Conservation (phyloP, 2,113 vertebrate species). For the Dendropsophus ebraccatus region DNA sequence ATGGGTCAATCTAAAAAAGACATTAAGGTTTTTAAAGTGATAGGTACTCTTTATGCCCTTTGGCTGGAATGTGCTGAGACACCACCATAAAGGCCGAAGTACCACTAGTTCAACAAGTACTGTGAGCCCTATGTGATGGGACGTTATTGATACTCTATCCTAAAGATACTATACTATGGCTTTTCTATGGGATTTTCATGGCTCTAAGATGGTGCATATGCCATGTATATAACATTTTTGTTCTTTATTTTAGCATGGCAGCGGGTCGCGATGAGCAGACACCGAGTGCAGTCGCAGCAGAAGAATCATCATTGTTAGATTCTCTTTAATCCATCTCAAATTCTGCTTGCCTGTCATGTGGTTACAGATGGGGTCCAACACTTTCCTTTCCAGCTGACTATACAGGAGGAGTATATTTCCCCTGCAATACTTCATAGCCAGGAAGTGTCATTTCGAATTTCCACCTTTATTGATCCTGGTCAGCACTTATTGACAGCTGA, state of each 20-base stretch:
- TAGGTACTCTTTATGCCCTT: no score
- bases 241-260: not conserved
- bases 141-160: no score
- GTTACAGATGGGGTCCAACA: constrained; percentile 59
- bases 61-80: no score
- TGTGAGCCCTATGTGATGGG: no score
- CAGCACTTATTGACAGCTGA: constrained; percentile 78
- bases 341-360: constrained; percentile 44
- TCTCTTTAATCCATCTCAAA: constrained; percentile 43
- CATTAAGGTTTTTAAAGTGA: no score
- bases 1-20: no score
- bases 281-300: not conserved
- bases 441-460: constrained; percentile 77
- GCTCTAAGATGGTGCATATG: not conserved
- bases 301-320: constrained; percentile 1
- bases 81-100: no score
- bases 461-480: constrained; percentile 77
- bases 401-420: constrained; percentile 68
- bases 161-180: no score
- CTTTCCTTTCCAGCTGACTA: constrained; percentile 62
- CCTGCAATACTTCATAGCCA: constrained; percentile 67
- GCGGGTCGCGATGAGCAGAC: not conserved
- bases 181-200: not conserved
- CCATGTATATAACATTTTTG: not conserved
- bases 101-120: no score